Base-by-base conservation (phyloP, 2,113 vertebrate genomes). In the Campylorhamphus procurvoides region DNA sequence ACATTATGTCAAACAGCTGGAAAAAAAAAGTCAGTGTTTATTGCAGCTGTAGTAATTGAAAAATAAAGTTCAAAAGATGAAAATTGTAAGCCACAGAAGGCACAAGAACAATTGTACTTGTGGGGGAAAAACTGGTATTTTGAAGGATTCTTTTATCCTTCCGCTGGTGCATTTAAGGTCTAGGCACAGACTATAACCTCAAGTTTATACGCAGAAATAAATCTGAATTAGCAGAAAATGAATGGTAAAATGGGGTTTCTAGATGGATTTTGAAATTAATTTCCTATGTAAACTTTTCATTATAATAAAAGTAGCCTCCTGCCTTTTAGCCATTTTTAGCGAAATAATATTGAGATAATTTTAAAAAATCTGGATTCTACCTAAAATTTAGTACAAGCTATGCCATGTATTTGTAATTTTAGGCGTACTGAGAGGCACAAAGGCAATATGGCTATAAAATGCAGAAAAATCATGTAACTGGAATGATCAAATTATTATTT, bases 121-220 rank as follows among this genome's bases (percentile, higher is more conserved):
- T 98, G 96, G 98, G 95, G 97, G 86, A 97, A 97, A 97, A 97
- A 98, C 96, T 98, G 97, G 97, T 97, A 97, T 98, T 98, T 97
- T 98, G 98, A 97, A 98, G 98, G 91, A 97, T 97, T 98, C 97
- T 92, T 94, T 91, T 85, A 98, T 98, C 98, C 98, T 97, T 98
- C 97, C 97, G 98, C 98, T 99, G 98, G 98, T 98, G 98, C 98
- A 98, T 98, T 98, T 98, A 98, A 97, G 96, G 97, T 98, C 97
- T 98, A 98, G 98, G 98, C 98, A 98, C 98, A 97, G 96, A 97
- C 97, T 98, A 97, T 98, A 97, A 98, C 98, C 98, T 98, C 97
- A 97, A 98, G 97, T 97, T 98, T 98, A 97, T 98, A 98, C 96
- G 97, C 98, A 98, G 98, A 98, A 98, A 96, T 95, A 97, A 98